Percentiles rank a stretch among this genome's conserved stretches.
These are phyloP conservation scores for Hydrotaea diabolus DNA, from an alignment of 2,888 invertebrate genomes.

Conservation along the genomic window DNA sequence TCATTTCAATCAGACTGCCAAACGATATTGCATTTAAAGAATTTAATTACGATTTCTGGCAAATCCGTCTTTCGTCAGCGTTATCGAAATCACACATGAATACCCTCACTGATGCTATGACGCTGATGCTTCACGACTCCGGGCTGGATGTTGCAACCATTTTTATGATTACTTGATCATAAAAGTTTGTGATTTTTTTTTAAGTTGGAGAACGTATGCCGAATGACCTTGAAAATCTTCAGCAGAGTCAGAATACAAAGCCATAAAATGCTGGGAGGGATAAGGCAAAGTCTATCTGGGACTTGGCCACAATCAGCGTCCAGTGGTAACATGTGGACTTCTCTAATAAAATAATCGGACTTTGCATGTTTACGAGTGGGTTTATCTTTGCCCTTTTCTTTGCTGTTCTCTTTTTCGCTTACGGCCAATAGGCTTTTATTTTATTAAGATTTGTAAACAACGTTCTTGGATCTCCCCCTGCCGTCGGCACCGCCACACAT, in stretches of 20 bases:
- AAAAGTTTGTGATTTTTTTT: conserved; percentile 13
- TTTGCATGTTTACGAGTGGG: not conserved
- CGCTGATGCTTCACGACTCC: not conserved
- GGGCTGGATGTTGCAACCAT: not conserved
- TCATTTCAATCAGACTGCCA: conserved; percentile 33
- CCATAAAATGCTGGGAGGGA: not conserved
- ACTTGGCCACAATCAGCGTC: not conserved
- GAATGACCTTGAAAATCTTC: not conserved
- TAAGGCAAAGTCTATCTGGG: not conserved
- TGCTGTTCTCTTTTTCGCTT: not conserved
- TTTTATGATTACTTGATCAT: conserved; percentile 39
- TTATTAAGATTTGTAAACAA: conserved; percentile 18
- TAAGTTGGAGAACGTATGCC: not conserved
- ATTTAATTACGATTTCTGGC: conserved; percentile 33
- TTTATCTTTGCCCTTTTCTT: not conserved
- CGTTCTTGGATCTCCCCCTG: not conserved
- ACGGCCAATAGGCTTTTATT: not conserved
- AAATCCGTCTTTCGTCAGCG: conserved; percentile 19
- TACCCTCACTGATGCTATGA: not conserved
- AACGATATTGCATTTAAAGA: conserved; percentile 28
- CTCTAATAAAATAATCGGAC: conserved; percentile 3
- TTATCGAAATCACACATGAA: conserved; percentile 10
- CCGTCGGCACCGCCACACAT: not conserved
- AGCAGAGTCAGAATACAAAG: not conserved
- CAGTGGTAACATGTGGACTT: not conserved